These are phyloP conservation scores for Betta splendens DNA, from an alignment of 2,797 vertebrate genomes.

Conservation along the genomic window DNA sequence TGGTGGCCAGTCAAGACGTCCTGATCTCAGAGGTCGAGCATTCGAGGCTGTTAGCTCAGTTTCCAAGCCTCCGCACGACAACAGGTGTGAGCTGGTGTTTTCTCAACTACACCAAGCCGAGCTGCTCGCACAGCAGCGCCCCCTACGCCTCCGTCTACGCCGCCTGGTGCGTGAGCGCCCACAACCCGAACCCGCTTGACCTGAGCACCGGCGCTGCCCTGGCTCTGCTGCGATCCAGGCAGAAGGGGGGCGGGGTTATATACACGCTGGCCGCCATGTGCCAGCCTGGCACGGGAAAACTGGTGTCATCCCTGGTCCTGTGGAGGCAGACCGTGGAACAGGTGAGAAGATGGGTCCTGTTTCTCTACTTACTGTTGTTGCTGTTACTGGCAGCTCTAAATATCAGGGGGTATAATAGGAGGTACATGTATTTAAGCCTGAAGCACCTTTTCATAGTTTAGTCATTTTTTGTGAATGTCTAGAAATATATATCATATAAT, in stretches of 20 bases:
- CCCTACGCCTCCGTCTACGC: slow-evolving; percentile 92
- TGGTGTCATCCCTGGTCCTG: slow-evolving; percentile 90
- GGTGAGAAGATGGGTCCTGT: slow-evolving; percentile 79
- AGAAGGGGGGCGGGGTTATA: slow-evolving; percentile 86
- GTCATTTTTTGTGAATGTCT: slow-evolving; percentile 21
- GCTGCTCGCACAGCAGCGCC: slow-evolving; percentile 84
- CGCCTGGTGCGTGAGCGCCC: slow-evolving; percentile 93
- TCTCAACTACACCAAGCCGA: slow-evolving; percentile 97
- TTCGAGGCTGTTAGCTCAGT: slow-evolving; percentile 88
- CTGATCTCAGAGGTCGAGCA: slow-evolving; percentile 85
- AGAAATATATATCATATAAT: no score
- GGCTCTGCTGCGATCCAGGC: slow-evolving; percentile 92
- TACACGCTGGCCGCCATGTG: slow-evolving; percentile 94
- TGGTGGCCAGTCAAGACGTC: slow-evolving; percentile 77
- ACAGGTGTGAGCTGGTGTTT: slow-evolving; percentile 99
- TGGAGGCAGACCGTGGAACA: slow-evolving; percentile 92
- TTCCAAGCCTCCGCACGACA: slow-evolving; percentile 95
- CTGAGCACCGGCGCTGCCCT: slow-evolving; percentile 90
- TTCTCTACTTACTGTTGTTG: no score
- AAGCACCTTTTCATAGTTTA: slow-evolving; percentile 27
- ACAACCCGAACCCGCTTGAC: slow-evolving; percentile 94
- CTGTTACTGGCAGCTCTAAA: background rate
- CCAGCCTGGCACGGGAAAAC: slow-evolving; percentile 88
- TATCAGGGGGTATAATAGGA: background rate
- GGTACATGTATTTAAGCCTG: slow-evolving; percentile 13